These are phyloP conservation scores for Upupa epops DNA, from an alignment of 2,113 vertebrate genomes.

Conservation along the genomic window DNA sequence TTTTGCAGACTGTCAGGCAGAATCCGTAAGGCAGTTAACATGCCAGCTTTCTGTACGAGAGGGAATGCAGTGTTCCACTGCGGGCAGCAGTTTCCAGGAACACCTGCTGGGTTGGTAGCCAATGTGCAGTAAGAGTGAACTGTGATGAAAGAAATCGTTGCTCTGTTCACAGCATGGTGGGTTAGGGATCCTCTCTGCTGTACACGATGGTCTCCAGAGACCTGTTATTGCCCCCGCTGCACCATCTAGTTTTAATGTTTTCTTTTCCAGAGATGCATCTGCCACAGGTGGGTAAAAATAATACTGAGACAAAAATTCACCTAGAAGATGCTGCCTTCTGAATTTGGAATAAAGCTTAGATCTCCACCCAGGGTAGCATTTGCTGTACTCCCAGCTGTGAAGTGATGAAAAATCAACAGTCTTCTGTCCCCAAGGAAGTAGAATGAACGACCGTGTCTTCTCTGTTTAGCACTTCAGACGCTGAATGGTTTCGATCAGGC, in stretches of 20 bases:
- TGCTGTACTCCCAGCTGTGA: background rate
- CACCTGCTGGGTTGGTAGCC: background rate
- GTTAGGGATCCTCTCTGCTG: background rate
- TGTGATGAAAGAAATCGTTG: background rate
- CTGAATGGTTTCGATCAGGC: background rate
- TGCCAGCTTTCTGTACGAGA: accelerated
- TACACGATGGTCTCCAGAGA: background rate
- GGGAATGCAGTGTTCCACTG: accelerated
- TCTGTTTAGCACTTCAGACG: background rate
- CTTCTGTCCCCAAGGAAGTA: background rate
- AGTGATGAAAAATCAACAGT: background rate
- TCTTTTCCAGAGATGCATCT: background rate
- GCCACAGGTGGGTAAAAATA: background rate
- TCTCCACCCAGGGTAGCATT: background rate
- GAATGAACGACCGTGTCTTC: background rate
- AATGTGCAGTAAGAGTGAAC: background rate
- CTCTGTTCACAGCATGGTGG: background rate
- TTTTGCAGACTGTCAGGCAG: background rate
- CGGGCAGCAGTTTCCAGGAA: background rate
- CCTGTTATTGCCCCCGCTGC: background rate
- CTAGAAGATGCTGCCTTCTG: background rate
- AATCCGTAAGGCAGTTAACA: background rate
- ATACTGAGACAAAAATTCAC: background rate
- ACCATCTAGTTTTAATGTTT: background rate
- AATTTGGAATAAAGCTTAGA: background rate